Evolutionary conservation across 2,113 vertebrate species (phyloP), one percentile per base, ranked within the genome.

Genomic region (Megaceryle maxima): DNA sequence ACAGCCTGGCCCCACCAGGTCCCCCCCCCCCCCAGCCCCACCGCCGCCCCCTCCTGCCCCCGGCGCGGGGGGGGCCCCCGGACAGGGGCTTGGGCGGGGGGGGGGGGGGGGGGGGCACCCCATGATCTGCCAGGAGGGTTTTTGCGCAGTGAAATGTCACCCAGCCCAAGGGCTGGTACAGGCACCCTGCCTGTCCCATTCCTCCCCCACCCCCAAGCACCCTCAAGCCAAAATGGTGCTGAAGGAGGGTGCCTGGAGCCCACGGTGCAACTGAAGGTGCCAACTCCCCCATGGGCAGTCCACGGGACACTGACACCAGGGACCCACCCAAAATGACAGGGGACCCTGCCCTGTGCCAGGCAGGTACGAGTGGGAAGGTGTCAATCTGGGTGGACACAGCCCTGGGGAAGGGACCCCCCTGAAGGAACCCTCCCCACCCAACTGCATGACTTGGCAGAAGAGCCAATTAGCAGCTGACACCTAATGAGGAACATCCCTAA

Each of bases 211-310:
- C 44, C 39, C 8, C 57, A 4, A 2, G 39, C 48, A 55, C 2
- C 11, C 39, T 39, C 44, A 24, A 21, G 33, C 44, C 67, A 48
- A 69, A 29, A 5, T 5, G 72, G 24, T 6, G 35, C 10, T 21
- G 31, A 43, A 31, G 62, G 31, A 50, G 15, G 7, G 3, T 13
- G 28, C 18, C 46, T 13, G 48, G 43, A 12, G 2, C 28, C 9
- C 2, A 0, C 0, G 8, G 43, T 3, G 8, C 13, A 6, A 55
- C 22, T 0, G 0, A 64, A 37, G 44, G 33, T 62, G 89, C 64
- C 57, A 3, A 0, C 6, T 28, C 18, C 53, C 51, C 53, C 3
- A 3, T 10, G 84, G 69, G 69, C 39, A 62, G 46, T n/a, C 43
- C 51, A n/a, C 1, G 5, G 43, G 67, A 35, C 16, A 15, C 31